Base-by-base conservation (phyloP, 2,888 invertebrate genomes). In the Ormia ochracea region DNA sequence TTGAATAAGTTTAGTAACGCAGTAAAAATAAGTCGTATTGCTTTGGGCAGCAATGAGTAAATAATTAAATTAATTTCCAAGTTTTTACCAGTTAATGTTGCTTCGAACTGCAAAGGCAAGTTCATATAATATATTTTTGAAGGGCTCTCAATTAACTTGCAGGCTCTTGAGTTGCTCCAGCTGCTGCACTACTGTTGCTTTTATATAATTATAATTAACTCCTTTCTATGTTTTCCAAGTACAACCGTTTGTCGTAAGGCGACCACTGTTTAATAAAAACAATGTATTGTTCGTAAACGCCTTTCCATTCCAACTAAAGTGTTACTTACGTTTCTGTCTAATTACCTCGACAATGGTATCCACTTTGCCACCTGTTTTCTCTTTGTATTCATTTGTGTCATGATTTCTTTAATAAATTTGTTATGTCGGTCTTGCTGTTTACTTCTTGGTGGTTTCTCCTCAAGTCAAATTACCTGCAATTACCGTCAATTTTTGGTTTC, bases 271-370 rank as follows among this genome's bases (percentile, higher is more conserved):
- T 65, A 14, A 21, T 9, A 28, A 31, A 19, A 17, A 23, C 43
- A 54, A 43, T 38, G 38, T 76, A 28, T 43, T 75, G 33, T 33
- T 59, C n/a, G 61, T 54, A 36, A 69, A 76, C 61, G 68, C 68
- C 61, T 65, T 69, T 19, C 36, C 19, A 50, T 56, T 17, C 56
- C 48, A 58, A 63, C 7, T 65, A 48, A n/a, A 65, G 41, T 77
- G 69, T 70, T 70, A 38, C 63, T 77, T 69, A 69, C 63, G 50
- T 70, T 63, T 70, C 58, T 54, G 66, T 52, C 45, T 73, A 73
- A 78, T 78, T 68, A 68, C 66, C 54, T 68, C n/a, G 36, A 72
- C 65, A 66, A 73, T 72, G 59, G 66, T 68, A 50, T 73, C 59
- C 61, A 78, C 54, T 73, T 73, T 61, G 59, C 54, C 73, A 68